A percentile compares a stretch with the other conserved stretches of the same genome.
phyloP scores from a whole-genome alignment of 1,140 invertebrate genomes.

The Linepithema humile region DNA sequence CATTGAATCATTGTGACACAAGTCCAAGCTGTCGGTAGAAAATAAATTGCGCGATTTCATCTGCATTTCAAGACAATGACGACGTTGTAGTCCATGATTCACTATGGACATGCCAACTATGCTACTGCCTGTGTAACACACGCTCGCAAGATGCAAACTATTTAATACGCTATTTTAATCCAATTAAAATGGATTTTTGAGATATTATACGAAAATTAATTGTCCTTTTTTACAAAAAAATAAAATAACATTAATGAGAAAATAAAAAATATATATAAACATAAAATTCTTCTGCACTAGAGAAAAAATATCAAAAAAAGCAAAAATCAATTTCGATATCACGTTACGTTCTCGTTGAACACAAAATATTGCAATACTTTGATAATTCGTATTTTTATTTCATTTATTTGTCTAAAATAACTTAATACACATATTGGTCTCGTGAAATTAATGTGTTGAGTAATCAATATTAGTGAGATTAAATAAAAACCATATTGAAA shows the following conservation, averaged over 20 bases:
- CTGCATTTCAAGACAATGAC: slow-evolving; percentile 6
- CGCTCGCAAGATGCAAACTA: not conserved
- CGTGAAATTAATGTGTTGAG: too few species aligned
- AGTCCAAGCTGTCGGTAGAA: not conserved
- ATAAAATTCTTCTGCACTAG: too few species aligned
- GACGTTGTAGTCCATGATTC: slow-evolving; percentile 7
- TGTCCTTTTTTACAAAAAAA: not conserved
- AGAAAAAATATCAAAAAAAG: not conserved
- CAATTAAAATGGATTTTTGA: not conserved
- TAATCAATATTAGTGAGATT: too few species aligned
- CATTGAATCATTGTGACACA: not conserved
- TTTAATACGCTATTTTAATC: not conserved
- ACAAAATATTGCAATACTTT: not conserved
- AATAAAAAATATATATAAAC: too few species aligned
- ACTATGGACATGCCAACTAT: slow-evolving; percentile 3
- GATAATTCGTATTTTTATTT: not conserved
- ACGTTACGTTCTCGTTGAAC: not conserved
- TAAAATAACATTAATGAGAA: too few species aligned
- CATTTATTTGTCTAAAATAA: too few species aligned
- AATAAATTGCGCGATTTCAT: not conserved
- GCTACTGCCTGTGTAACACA: not conserved
- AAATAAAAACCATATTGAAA: too few species aligned
- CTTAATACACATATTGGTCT: too few species aligned
- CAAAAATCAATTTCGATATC: not conserved
- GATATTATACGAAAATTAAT: not conserved